A percentile compares a stretch with the other conserved stretches of the same genome.
phyloP scores from a whole-genome alignment of 1,140 invertebrate genomes.

The Samia ricini region DNA sequence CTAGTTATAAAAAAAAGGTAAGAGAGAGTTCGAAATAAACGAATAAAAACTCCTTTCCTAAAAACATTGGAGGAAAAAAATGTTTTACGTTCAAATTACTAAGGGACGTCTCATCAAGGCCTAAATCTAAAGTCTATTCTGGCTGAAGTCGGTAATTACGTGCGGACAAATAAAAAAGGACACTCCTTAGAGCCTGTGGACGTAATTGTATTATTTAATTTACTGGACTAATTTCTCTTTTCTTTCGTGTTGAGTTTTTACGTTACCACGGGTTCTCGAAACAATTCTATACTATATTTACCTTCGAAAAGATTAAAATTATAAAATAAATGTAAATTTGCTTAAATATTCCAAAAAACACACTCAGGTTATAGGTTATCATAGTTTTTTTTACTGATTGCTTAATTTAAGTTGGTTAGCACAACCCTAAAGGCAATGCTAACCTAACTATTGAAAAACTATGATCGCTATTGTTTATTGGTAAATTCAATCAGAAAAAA shows the following conservation, averaged over 20 bases:
- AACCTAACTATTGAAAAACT: no score
- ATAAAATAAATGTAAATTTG: background rate
- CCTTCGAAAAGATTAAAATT: background rate
- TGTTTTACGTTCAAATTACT: background rate
- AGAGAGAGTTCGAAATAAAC: background rate
- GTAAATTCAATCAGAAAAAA: no score
- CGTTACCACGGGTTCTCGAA: background rate
- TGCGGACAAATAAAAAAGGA: slow-evolving; percentile 1
- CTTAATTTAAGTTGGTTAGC: no score
- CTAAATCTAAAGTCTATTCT: background rate
- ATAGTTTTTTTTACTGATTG: no score
- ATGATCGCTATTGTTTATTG: no score
- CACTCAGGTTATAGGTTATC: no score
- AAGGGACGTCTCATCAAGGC: background rate
- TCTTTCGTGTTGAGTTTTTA: background rate
- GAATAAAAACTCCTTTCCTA: background rate
- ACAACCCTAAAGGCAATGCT: no score
- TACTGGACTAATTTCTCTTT: background rate
- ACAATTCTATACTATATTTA: background rate
- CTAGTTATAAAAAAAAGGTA: background rate
- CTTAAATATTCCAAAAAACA: no score
- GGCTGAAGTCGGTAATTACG: background rate
- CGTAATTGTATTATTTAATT: slow-evolving; percentile 1
- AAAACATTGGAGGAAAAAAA: background rate
- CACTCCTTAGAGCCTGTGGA: background rate